A percentile compares a stretch with the other conserved stretches of the same genome.
These are phyloP conservation scores for Ennomos fuscantarius DNA, from an alignment of 2,888 invertebrate species.

Conservation along the genomic window DNA sequence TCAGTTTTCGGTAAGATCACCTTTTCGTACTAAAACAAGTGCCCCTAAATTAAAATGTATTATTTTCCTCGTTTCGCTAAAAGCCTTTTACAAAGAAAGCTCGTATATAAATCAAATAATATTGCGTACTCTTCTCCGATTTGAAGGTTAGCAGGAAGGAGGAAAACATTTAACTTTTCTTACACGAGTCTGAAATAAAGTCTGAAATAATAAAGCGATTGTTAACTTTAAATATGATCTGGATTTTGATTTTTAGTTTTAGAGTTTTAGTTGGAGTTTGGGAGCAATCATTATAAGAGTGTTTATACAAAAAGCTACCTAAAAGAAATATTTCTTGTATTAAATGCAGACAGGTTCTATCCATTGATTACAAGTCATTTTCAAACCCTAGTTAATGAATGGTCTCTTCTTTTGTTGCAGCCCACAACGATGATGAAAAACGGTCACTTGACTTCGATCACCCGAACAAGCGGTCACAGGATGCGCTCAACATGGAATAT, in stretches of 20 bases:
- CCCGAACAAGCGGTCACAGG: constrained; percentile 82
- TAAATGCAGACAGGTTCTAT: no score
- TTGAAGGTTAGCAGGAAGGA: constrained; percentile 12
- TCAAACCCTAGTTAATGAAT: background rate
- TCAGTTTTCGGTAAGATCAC: constrained; percentile 89
- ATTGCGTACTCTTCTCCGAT: constrained; percentile 20
- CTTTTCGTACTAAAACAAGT: constrained; percentile 9
- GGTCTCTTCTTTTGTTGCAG: constrained; percentile 61
- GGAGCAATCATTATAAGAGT: no score
- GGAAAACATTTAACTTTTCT: constrained; percentile 19
- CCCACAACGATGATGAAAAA: constrained; percentile 89
- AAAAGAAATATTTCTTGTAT: no score
- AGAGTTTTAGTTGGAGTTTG: no score
- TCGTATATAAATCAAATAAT: constrained; percentile 25
- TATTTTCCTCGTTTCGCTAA: constrained; percentile 22
- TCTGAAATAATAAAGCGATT: background rate
- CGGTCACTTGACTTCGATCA: constrained; percentile 88
- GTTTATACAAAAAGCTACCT: no score
- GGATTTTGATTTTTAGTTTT: no score
- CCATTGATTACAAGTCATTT: no score
- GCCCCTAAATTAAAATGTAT: background rate
- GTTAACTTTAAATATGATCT: no score
- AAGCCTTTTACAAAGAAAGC: constrained; percentile 11
- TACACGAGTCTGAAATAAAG: constrained; percentile 5
- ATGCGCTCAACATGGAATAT: constrained; percentile 81